Evolutionary conservation across 2,113 vertebrate species (phyloP).

Genomic region (Sardina pilchardus): DNA sequence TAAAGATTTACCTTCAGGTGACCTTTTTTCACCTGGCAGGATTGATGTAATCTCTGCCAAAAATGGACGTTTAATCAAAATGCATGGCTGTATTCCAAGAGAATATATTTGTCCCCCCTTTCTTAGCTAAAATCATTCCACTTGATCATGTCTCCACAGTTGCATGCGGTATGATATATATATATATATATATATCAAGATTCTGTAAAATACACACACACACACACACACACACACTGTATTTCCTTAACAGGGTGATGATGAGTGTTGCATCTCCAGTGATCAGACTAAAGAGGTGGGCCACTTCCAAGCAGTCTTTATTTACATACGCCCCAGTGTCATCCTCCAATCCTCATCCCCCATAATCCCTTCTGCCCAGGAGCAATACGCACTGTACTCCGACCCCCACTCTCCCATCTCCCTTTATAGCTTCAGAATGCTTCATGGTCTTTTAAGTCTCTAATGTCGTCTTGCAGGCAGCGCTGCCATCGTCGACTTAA

Average conservation of each 20-base stretch:
- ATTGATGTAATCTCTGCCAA: neutral
- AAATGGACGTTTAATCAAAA: neutral
- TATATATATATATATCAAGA: no score
- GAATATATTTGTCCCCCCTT: neutral
- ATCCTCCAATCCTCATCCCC: conserved; percentile 36
- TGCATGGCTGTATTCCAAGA: neutral
- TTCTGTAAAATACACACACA: neutral
- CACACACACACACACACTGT: conserved; percentile 6
- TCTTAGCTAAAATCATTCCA: neutral
- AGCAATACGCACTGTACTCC: no score
- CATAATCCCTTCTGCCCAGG: neutral
- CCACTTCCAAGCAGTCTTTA: conserved; percentile 69
- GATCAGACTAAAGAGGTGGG: conserved; percentile 17
- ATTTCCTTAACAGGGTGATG: no score
- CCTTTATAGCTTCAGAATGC: no score
- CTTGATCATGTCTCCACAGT: neutral
- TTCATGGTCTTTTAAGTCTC: no score
- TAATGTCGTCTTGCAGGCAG: no score
- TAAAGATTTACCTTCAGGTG: neutral
- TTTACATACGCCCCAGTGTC: conserved; percentile 69
- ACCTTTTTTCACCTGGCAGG: neutral
- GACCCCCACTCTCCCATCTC: no score
- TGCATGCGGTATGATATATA: neutral
- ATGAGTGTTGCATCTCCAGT: neutral
- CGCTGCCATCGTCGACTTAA: no score